These are phyloP conservation scores for Tortricodes alternella DNA, from an alignment of 2,888 invertebrate genomes.

Conservation along the genomic window DNA sequence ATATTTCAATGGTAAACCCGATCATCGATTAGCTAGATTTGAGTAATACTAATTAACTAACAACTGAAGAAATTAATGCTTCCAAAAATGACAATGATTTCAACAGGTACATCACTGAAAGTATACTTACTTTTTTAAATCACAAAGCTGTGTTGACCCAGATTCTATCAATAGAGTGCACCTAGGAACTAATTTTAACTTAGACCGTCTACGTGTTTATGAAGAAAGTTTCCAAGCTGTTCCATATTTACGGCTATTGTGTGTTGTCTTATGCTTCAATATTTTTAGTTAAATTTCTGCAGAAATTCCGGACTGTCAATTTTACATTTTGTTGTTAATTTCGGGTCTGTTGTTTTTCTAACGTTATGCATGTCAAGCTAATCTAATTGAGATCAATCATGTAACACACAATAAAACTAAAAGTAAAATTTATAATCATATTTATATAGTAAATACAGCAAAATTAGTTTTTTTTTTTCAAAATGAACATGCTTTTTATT, in stretches of 20 bases:
- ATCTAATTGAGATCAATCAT: no score
- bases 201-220: conserved; percentile 22
- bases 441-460: no score
- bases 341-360: background rate
- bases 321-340: no score
- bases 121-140: conserved; percentile 2
- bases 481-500: no score
- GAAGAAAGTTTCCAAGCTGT: conserved; percentile 22
- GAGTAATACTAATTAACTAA: no score
- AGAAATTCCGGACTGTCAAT: no score
- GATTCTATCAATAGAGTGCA: conserved; percentile 19
- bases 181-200: conserved; percentile 31
- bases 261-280: background rate
- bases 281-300: conserved; percentile 4
- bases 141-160: conserved; percentile 13
- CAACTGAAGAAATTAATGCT: background rate
- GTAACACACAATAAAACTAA: no score
- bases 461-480: no score
- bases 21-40: no score
- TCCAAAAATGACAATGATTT: background rate
- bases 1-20: no score
- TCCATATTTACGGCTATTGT: conserved; percentile 26
- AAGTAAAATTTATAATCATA: no score
- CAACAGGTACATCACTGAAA: background rate
- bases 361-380: no score